Evolutionary conservation across 2,888 invertebrate genomes (phyloP).

Genomic region (Glyphotaelius pellucidus): DNA sequence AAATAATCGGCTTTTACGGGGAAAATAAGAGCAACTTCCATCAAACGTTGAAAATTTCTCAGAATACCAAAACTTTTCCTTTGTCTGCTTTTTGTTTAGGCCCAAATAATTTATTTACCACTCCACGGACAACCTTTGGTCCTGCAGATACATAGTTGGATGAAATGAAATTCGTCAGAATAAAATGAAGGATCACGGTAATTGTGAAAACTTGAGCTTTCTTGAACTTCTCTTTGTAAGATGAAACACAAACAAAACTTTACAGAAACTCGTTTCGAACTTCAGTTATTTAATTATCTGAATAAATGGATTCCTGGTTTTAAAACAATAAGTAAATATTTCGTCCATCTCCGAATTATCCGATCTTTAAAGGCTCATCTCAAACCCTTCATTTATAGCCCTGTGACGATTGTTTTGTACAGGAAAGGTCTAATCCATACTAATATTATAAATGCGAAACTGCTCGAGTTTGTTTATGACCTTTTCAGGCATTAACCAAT

Average conservation of each 20-base stretch:
- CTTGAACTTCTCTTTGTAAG: constrained; percentile 4
- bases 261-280: background rate
- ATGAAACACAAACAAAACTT: constrained; percentile 29
- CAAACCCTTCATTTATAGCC: background rate
- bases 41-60: background rate
- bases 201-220: background rate
- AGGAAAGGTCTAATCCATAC: too few relatives aligned
- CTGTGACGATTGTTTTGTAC: too few relatives aligned
- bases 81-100: background rate
- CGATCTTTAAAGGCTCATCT: background rate
- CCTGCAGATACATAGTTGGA: background rate
- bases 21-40: background rate
- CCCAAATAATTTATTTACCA: background rate
- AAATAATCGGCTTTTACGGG: background rate
- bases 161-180: background rate
- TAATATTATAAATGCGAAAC: too few relatives aligned
- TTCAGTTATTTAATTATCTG: constrained; percentile 12
- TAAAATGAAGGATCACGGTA: background rate
- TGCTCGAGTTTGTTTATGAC: too few relatives aligned
- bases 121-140: background rate
- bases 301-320: background rate
- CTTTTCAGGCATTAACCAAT: too few relatives aligned
- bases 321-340: background rate
- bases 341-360: background rate
- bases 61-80: background rate